phyloP scores from a whole-genome alignment of 2,797 vertebrate species.

The Amazonetta brasiliensis region DNA sequence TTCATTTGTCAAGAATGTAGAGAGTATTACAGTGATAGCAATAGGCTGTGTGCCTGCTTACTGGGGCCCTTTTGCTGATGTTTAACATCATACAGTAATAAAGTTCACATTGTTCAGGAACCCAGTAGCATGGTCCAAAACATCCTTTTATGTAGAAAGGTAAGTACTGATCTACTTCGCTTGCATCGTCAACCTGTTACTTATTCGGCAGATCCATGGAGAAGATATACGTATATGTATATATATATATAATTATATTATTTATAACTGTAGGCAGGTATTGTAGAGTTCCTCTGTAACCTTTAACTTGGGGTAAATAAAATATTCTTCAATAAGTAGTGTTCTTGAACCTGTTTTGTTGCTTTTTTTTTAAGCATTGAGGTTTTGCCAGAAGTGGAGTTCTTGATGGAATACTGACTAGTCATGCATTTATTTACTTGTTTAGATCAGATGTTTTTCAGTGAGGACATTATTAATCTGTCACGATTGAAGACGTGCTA shows the following conservation, averaged over 20 bases:
- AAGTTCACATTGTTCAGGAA: neutral
- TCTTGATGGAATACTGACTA: constrained; percentile 55
- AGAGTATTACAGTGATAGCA: neutral
- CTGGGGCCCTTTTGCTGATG: neutral
- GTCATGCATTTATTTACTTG: neutral
- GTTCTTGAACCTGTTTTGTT: neutral
- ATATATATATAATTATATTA: too few relatives aligned
- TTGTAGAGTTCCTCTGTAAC: constrained; percentile 2
- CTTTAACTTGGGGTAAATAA: constrained; percentile 22
- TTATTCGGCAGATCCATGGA: neutral
- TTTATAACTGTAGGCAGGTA: neutral
- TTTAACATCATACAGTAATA: neutral
- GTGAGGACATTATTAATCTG: neutral
- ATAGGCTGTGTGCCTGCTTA: neutral
- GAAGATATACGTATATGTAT: neutral
- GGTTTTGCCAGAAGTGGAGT: constrained; percentile 48
- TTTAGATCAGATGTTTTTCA: neutral
- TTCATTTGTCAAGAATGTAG: neutral
- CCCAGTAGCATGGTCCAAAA: neutral
- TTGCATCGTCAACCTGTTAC: neutral
- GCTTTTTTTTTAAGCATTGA: neutral
- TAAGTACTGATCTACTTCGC: neutral
- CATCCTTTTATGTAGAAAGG: neutral
- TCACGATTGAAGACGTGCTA: neutral
- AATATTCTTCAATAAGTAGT: constrained; percentile 24